Conservation (phyloP, 2,797 vertebrate species). For the Aldrovandia affinis region DNA sequence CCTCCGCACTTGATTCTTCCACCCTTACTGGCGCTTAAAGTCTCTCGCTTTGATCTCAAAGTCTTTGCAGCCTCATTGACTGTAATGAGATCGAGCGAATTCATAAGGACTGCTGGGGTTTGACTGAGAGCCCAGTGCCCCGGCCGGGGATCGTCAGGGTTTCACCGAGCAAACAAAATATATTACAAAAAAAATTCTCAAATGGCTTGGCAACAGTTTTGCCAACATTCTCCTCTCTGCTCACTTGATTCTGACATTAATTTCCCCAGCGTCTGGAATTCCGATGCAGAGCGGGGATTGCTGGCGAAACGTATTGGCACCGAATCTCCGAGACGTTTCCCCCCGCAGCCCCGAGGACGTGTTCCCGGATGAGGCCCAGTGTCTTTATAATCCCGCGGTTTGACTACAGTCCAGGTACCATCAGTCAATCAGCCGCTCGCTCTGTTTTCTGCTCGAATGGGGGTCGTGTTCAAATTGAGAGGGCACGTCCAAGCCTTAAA, state of each 20-base stretch:
- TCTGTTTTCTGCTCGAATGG: conserved; percentile 41
- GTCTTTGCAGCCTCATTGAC: conserved; percentile 78
- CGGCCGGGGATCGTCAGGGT: conserved; percentile 67
- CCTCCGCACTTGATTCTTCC: conserved; percentile 50
- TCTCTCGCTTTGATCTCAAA: conserved; percentile 76
- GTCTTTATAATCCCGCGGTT: conserved; percentile 70
- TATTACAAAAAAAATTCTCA: conserved; percentile 64
- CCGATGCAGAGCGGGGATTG: conserved; percentile 55
- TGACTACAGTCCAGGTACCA: conserved; percentile 72
- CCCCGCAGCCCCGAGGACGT: conserved; percentile 51
- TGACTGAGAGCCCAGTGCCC: conserved; percentile 69
- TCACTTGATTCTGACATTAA: conserved; percentile 66
- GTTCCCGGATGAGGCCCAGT: conserved; percentile 60
- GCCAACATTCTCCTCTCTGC: conserved; percentile 53
- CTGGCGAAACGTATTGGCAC: conserved; percentile 55
- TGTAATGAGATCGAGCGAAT: conserved; percentile 79
- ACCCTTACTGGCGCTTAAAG: conserved; percentile 57
- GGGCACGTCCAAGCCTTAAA: neutral
- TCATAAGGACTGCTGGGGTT: conserved; percentile 74
- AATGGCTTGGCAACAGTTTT: conserved; percentile 75
- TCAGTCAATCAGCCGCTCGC: conserved; percentile 70
- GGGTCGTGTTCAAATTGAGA: conserved; percentile 13
- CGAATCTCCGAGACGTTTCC: conserved; percentile 63
- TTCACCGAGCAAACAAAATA: conserved; percentile 74
- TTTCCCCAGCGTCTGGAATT: conserved; percentile 76